Percentiles rank a stretch among this genome's conserved stretches.
Conservation (phyloP, 1,140 invertebrate genomes). For the Palaemon carinicauda region DNA sequence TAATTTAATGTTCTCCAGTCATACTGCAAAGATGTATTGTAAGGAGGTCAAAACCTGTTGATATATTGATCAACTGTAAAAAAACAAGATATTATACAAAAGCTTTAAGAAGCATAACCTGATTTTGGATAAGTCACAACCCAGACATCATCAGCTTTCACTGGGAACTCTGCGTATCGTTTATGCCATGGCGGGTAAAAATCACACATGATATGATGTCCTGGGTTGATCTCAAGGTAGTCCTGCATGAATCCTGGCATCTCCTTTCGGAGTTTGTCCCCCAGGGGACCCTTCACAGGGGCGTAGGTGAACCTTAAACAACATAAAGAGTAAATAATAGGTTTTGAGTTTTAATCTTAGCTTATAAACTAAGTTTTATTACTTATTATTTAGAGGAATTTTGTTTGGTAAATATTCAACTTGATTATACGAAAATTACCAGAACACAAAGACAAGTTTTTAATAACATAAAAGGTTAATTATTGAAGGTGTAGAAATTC, state of each 20-base stretch:
- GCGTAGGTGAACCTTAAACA: background rate
- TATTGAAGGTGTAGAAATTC: no score
- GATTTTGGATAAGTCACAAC: slow-evolving; percentile 17
- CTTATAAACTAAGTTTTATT: no score
- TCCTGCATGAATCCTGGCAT: background rate
- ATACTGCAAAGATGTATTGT: no score
- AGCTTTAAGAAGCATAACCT: background rate
- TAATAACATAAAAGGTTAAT: no score
- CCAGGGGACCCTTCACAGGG: background rate
- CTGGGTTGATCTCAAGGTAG: background rate
- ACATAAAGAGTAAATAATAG: no score
- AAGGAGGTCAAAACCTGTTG: no score
- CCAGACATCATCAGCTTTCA: slow-evolving; percentile 8
- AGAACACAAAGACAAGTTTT: no score
- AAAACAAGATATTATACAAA: background rate
- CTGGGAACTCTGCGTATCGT: background rate
- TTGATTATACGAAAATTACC: no score
- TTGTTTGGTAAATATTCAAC: no score
- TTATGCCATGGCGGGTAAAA: background rate
- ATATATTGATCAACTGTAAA: background rate
- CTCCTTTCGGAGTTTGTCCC: background rate
- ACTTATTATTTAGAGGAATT: no score
- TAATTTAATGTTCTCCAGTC: no score
- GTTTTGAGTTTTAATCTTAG: no score
- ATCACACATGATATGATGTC: background rate